These are phyloP conservation scores for Polyergus mexicanus DNA, from an alignment of 1,140 invertebrate genomes.

Conservation along the genomic window DNA sequence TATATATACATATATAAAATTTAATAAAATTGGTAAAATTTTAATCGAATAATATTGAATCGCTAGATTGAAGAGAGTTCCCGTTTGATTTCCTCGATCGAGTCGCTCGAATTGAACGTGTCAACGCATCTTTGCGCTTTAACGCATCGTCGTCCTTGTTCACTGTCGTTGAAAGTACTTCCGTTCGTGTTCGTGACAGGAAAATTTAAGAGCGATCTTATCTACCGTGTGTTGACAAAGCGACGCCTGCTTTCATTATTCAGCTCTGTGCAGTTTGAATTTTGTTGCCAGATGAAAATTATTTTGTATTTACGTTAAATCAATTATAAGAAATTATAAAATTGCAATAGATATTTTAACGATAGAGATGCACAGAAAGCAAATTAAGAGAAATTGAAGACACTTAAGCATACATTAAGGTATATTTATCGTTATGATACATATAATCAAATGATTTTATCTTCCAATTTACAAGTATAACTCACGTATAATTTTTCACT, in stretches of 20 bases:
- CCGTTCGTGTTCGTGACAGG: slow-evolving; percentile 53
- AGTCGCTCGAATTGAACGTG: background rate
- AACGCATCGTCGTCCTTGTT: slow-evolving; percentile 28
- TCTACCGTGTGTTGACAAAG: slow-evolving; percentile 34
- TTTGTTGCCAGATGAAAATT: background rate
- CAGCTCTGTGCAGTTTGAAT: background rate
- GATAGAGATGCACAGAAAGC: background rate
- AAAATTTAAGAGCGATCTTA: slow-evolving; percentile 52
- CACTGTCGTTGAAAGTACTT: slow-evolving; percentile 50
- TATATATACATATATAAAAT: no score
- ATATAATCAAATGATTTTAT: background rate
- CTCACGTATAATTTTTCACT: background rate
- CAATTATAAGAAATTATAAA: background rate
- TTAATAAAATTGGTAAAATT: background rate
- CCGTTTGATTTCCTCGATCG: background rate
- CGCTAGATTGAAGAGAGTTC: background rate
- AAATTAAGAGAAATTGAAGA: background rate
- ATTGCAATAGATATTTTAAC: background rate
- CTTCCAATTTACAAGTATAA: background rate
- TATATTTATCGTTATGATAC: background rate
- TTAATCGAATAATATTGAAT: background rate
- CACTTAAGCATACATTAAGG: no score
- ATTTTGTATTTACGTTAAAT: background rate
- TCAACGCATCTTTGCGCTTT: slow-evolving; percentile 11
- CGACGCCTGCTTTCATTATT: slow-evolving; percentile 22